A percentile compares a stretch with the other conserved stretches of the same genome.
These are phyloP conservation scores for Phyllostomus hastatus DNA, from an alignment of 2,113 vertebrate species.

Conservation along the genomic window DNA sequence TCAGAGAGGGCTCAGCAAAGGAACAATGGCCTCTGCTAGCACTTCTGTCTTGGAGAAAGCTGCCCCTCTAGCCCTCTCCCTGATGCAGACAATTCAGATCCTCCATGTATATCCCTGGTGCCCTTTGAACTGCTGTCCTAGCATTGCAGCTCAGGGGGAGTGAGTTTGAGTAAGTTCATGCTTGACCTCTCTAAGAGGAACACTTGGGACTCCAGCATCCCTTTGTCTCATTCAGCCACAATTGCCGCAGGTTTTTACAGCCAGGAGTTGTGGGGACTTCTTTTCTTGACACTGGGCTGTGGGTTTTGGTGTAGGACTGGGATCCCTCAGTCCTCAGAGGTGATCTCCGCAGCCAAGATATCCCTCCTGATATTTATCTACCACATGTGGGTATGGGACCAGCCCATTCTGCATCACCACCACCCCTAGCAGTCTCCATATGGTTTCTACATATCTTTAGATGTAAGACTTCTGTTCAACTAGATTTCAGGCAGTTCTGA, in stretches of 20 bases:
- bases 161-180: background rate
- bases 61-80: background rate
- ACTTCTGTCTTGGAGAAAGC: background rate
- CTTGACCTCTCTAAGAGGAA: background rate
- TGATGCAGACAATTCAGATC: background rate
- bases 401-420: background rate
- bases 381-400: background rate
- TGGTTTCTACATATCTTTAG: background rate
- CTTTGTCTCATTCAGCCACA: background rate
- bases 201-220: background rate
- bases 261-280: background rate
- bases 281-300: background rate
- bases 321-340: background rate
- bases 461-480: background rate
- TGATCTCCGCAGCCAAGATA: background rate
- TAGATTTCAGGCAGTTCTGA: background rate
- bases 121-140: background rate
- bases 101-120: background rate
- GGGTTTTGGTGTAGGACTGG: background rate
- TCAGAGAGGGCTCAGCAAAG: background rate
- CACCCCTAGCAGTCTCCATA: background rate
- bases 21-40: background rate
- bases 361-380: background rate
- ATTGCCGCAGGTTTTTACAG: background rate
- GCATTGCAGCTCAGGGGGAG: background rate